Evolutionary conservation across 2,888 invertebrate genomes (phyloP), one percentile per base, ranked within the genome.

Genomic region (Agonopterix subpropinquella): DNA sequence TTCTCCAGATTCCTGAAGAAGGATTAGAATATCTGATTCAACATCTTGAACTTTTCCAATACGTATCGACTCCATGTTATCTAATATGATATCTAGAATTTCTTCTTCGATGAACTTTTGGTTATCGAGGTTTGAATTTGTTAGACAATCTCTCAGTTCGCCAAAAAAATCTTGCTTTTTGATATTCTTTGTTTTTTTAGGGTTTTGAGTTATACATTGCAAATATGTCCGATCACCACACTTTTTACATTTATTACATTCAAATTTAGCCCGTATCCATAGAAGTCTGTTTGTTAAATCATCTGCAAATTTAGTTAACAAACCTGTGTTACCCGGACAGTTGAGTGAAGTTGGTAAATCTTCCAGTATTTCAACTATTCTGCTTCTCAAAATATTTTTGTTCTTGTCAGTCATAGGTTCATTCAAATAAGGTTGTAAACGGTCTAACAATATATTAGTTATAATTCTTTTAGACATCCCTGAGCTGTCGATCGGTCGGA

Each of bases 321-420:
- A 11, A 8, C 9, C 11, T 8, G 3, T 42, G 2, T 42, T 11
- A 42, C 42, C 13, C 7, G 11, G 42, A n/a, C 10, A 11, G 10
- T 42, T 42, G 4, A 57, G 9, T 36, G 47, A 50, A 11, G 55
- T 44, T 5, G 64, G 58, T 10, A 70, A 42, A 36, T 53, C 56
- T 42, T 65, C 49, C 37, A 76, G 47, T 2, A 69, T 56, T 1
- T 65, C 59, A 5, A 66, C 44, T 10, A 77, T 70, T 49, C 69
- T 58, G 4, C 52, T 57, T 59, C 67, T 69, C 2, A 76, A 45
- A 3, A 59, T 49, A 0, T 58, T 47, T 52, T 69, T 71, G 41
- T 57, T 57, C 11, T 60, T 61, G 9, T 50, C 49, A 43, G 46
- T 5, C 45, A 43, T 4, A 43, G 45, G 55, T 59, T 49, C 49